A percentile compares a stretch with the other conserved stretches of the same genome.
phyloP scores from a whole-genome alignment of 2,113 vertebrate genomes.

The Eonycteris spelaea region DNA sequence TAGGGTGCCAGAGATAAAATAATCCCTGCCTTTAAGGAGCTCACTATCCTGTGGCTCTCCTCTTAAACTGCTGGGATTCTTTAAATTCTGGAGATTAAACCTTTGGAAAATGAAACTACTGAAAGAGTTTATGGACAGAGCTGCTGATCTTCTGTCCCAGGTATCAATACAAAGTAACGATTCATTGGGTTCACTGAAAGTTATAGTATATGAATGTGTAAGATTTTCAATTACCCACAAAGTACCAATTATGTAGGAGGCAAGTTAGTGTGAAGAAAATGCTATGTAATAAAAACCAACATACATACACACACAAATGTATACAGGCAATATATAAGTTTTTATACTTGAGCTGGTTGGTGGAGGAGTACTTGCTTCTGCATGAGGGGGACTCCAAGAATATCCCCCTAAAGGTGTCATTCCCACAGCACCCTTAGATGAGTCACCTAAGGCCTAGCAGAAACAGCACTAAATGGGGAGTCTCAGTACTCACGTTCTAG shows the following conservation, averaged over 20 bases:
- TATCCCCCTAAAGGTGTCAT: background rate
- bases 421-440: background rate
- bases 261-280: background rate
- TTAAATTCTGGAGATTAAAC: background rate
- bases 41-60: background rate
- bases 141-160: background rate
- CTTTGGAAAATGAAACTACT: constrained; percentile 21
- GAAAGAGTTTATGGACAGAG: background rate
- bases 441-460: background rate
- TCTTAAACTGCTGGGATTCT: background rate
- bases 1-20: background rate
- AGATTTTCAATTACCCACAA: constrained; percentile 4
- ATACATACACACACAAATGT: too few species aligned
- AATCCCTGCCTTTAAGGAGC: background rate
- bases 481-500: background rate
- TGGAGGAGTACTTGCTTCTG: background rate
- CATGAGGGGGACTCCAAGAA: background rate
- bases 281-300: background rate
- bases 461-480: background rate
- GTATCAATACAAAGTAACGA: background rate
- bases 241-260: background rate
- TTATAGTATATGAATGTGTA: background rate
- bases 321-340: background rate
- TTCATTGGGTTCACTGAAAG: background rate
- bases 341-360: background rate